phyloP scores from a whole-genome alignment of 2,888 invertebrate genomes.

The Synanthedon myopaeformis region DNA sequence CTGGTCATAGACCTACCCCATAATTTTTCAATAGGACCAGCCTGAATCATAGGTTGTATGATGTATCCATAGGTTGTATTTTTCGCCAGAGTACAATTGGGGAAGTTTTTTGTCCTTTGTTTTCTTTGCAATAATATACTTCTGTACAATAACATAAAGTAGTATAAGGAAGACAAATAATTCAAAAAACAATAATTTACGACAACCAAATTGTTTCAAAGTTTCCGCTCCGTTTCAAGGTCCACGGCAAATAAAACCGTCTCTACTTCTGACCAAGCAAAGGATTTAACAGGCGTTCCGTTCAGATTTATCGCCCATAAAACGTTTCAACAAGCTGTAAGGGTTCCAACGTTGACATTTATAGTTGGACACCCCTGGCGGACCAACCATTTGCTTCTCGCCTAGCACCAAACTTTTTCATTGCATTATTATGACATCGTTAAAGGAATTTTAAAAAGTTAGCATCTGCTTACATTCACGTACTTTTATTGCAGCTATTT shows the following conservation, averaged over 20 bases:
- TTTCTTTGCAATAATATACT: neutral
- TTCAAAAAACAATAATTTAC: neutral
- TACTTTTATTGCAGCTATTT: too few relatives aligned
- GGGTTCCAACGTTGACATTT: constrained; percentile 39
- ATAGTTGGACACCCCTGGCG: constrained; percentile 30
- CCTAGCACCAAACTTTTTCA: too few relatives aligned
- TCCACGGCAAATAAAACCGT: constrained; percentile 27
- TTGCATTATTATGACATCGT: too few relatives aligned
- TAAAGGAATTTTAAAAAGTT: too few relatives aligned
- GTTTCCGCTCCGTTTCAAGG: constrained; percentile 17
- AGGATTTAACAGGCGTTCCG: constrained; percentile 29
- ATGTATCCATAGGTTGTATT: too few relatives aligned
- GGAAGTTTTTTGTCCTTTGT: too few relatives aligned
- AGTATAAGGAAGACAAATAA: neutral
- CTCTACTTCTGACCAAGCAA: constrained; percentile 34
- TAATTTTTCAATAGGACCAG: too few relatives aligned
- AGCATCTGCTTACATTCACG: too few relatives aligned
- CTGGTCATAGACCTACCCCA: too few relatives aligned
- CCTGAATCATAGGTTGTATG: too few relatives aligned
- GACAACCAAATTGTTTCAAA: neutral
- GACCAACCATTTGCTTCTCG: constrained; percentile 4
- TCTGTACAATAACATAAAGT: neutral
- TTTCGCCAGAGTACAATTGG: too few relatives aligned
- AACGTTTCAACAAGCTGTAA: constrained; percentile 47
- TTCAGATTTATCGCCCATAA: constrained; percentile 50